Evolutionary conservation across 1,140 invertebrate genomes (phyloP), one percentile per base, ranked within the genome.

Genomic region (Brachionus angularis): DNA sequence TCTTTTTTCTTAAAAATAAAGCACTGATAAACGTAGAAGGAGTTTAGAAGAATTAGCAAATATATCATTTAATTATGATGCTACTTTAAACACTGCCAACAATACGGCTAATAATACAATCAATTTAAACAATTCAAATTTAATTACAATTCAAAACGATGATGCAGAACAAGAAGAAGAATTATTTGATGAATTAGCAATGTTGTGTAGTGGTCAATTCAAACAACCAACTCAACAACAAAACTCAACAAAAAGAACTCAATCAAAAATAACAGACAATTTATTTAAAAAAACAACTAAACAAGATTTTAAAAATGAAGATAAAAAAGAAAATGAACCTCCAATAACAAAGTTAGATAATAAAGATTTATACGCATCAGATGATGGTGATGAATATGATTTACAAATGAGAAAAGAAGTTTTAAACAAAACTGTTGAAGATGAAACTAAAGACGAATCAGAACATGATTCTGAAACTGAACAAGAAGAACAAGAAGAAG

Each of bases 151-250:
- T n/a, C n/a, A n/a, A n/a, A n/a, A n/a, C n/a, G n/a, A n/a, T n/a
- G n/a, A n/a, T n/a, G 39, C 53, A 34, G 33, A 58, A 42, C 53
- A 46, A 36, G 36, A 67, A 16, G 62, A 67, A n/a, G 47, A 67
- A 33, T 18, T 50, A 8, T 47, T 67, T 2, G 62, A 67, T 16
- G 62, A 67, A 36, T 50, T 67, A 33, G 62, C 62, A 10, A 67
- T 67, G 62, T 33, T 67, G 2, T 67, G 62, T n/a, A 67, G 62
- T 47, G 62, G 62, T 14, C 62, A 67, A 50, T 67, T 67, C 23
- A 46, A 29, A 23, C 8, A 25, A 14, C 21, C 21, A 3, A 58
- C 33, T 39, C 53, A 58, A 39, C 31, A 55, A n/a, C n/a, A 58
- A 58, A 58, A 1, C 25, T n/a, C 29, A 29, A 16, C 50, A 62